Evolutionary conservation across 2,888 invertebrate species (phyloP).

Genomic region (Nomada goodeniana): DNA sequence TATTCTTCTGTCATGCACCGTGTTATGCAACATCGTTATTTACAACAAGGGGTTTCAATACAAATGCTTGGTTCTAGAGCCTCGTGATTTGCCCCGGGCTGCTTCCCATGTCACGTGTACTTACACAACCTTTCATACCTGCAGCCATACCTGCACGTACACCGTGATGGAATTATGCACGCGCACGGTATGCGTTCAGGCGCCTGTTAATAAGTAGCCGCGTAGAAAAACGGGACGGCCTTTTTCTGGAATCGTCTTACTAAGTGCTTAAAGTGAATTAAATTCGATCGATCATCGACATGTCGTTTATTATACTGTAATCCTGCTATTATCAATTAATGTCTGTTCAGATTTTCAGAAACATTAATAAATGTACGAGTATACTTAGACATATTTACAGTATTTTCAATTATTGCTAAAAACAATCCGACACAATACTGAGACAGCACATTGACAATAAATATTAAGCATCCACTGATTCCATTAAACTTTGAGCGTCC

Average conservation of each 20-base stretch:
- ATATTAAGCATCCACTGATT: too few relatives aligned
- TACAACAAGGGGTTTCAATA: conserved; percentile 43
- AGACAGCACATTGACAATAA: too few relatives aligned
- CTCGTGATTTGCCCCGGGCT: conserved; percentile 49
- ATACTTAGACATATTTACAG: too few relatives aligned
- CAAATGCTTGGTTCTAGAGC: conserved; percentile 41
- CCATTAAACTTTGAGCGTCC: too few relatives aligned
- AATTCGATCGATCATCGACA: background rate
- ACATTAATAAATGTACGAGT: too few relatives aligned
- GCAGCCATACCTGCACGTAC: conserved; percentile 14
- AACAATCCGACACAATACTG: too few relatives aligned
- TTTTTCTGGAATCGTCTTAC: background rate
- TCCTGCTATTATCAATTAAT: background rate
- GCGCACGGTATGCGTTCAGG: conserved; percentile 1
- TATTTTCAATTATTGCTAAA: too few relatives aligned
- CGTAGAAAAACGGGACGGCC: background rate
- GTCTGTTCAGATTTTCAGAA: too few relatives aligned
- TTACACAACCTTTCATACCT: conserved; percentile 32
- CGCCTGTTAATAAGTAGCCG: conserved; percentile 21
- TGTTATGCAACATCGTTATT: conserved; percentile 56
- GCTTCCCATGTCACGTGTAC: conserved; percentile 44
- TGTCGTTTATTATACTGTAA: background rate
- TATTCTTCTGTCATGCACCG: conserved; percentile 29
- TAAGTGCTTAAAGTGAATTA: background rate
- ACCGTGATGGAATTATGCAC: conserved; percentile 22